A percentile compares a stretch with the other conserved stretches of the same genome.
Conservation (phyloP, 1,140 invertebrate genomes). For the Akabosia matsudoensis region DNA sequence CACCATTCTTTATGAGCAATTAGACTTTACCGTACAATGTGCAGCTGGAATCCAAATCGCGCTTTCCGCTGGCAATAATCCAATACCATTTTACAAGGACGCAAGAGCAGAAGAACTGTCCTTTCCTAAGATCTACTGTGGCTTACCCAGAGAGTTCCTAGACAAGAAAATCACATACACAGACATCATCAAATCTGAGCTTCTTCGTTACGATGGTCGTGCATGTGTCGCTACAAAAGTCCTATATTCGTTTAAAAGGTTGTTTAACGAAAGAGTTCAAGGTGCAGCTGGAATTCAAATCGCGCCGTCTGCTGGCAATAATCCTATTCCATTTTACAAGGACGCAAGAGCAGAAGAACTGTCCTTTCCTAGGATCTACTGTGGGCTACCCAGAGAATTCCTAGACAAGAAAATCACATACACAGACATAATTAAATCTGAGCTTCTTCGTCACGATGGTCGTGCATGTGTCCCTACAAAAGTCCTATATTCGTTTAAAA, state of each 20-base stretch:
- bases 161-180: not conserved
- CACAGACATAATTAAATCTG: not conserved
- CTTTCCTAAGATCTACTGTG: not conserved
- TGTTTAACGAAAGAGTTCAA: not conserved
- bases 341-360: constrained; percentile 44
- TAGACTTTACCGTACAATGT: not conserved
- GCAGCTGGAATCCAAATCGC: not conserved
- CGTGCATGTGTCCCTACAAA: not conserved
- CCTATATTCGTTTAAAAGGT: not conserved
- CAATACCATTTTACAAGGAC: not conserved
- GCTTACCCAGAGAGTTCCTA: not conserved
- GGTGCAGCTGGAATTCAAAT: not conserved
- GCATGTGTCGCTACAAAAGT: not conserved
- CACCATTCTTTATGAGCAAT: not conserved
- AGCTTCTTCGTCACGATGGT: not conserved
- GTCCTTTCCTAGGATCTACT: not conserved
- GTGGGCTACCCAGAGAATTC: not conserved
- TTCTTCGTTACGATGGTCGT: not conserved
- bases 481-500: not conserved
- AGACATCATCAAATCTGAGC: not conserved
- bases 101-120: constrained; percentile 42
- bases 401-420: not conserved
- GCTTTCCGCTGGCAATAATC: not conserved
- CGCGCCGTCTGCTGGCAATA: not conserved
- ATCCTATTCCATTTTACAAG: not conserved